Base-by-base conservation (phyloP, 1,140 invertebrate genomes). In the Zaprionus inermis region DNA sequence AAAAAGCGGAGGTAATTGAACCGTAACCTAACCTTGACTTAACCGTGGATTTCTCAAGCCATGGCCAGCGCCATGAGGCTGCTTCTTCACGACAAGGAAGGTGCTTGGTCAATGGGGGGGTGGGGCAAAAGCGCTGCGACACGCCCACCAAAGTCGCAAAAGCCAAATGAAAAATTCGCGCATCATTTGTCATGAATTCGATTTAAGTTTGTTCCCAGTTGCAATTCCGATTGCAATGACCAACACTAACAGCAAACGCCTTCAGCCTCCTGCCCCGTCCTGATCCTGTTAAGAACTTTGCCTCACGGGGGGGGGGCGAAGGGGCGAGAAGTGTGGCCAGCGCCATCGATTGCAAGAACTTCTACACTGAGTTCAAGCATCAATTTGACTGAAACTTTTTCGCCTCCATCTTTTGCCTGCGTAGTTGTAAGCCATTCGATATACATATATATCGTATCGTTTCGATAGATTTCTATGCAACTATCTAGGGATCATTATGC, bases 111-210 rank as follows among this genome's bases (percentile, higher is more conserved):
- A n/a, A n/a, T n/a, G n/a, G n/a, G n/a, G n/a, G n/a, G n/a, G n/a
- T n/a, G n/a, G n/a, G n/a, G n/a, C n/a, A n/a, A n/a, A n/a, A n/a
- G n/a, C n/a, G n/a, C n/a, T n/a, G n/a, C n/a, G n/a, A n/a, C n/a
- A n/a, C n/a, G n/a, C 24, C 5, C 44, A 38, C 49, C 30, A 16
- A 34, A 30, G 16, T 22, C 28, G 12, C 34, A 44, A 49, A 49
- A 63, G 41, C 32, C 69, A 68, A 68, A 64, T 76, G 58, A 76
- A 81, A 75, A 88, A 86, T 82, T 82, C 79, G 76, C 80, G 77
- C 72, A 80, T 89, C 83, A 88, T 88, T 88, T 88, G 83, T 88
- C 83, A 78, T 89, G 84, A 83, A 83, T 88, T 88, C 80, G 79
- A 88, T 88, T 88, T 70, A 89, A 88, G 79, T 88, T 71, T 69